These are phyloP conservation scores for Empis stercorea DNA, from an alignment of 2,888 invertebrate genomes.

Conservation along the genomic window DNA sequence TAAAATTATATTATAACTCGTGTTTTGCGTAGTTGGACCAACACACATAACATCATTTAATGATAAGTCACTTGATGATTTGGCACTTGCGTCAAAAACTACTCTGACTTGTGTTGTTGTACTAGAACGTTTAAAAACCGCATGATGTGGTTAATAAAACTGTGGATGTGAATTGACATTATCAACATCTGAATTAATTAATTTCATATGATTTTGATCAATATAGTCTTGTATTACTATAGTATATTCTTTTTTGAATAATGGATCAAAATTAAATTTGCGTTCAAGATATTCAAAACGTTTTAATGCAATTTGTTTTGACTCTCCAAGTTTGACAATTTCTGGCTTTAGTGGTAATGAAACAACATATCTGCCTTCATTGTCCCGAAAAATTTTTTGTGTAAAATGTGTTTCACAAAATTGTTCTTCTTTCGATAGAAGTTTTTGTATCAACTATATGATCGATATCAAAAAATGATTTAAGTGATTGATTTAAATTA, in stretches of 20 bases:
- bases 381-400: conserved; percentile 2
- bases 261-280: neutral
- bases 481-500: neutral
- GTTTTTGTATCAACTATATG: conserved; percentile 5
- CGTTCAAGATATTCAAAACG: neutral
- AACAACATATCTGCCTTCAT: conserved; percentile 8
- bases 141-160: conserved; percentile 14
- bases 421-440: conserved; percentile 7
- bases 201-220: neutral
- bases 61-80: too few species aligned
- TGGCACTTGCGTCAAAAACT: conserved; percentile 5
- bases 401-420: conserved; percentile 9
- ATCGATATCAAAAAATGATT: conserved; percentile 11
- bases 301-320: too few species aligned
- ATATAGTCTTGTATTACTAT: neutral
- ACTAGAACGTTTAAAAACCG: conserved; percentile 8
- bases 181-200: neutral
- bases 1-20: too few species aligned
- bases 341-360: too few species aligned
- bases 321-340: too few species aligned
- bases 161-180: neutral
- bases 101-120: conserved; percentile 2
- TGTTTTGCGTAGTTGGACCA: too few species aligned
- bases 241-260: neutral
- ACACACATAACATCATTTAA: too few species aligned